Percentiles rank a stretch among this genome's conserved stretches.
Evolutionary conservation across 2,113 vertebrate species (phyloP).

Genomic region (Eptesicus fuscus): DNA sequence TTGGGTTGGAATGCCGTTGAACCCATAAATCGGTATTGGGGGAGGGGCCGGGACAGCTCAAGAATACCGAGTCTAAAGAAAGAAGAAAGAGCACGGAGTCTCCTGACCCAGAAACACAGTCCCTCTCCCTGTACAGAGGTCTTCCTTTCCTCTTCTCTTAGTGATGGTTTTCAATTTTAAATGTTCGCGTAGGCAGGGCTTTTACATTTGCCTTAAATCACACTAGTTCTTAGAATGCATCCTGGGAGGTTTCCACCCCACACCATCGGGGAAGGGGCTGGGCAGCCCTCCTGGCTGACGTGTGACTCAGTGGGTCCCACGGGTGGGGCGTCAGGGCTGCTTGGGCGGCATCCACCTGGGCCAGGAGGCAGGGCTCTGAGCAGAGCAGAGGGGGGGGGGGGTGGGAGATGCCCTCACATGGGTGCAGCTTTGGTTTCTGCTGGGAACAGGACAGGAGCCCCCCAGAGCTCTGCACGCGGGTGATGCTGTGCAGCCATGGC

Average conservation of each 20-base stretch:
- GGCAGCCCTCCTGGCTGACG: not conserved
- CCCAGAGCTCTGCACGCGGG: rapidly evolving
- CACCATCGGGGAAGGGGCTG: not conserved
- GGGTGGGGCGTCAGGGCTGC: not conserved
- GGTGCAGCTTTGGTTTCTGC: not conserved
- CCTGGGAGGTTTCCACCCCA: not conserved
- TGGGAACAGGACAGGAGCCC: not conserved
- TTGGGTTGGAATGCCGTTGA: not conserved
- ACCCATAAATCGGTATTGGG: rapidly evolving
- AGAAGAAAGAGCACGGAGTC: no score
- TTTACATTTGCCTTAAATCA: not conserved
- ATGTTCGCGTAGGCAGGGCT: not conserved
- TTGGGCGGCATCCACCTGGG: not conserved
- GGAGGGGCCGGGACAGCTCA: not conserved
- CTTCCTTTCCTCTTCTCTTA: not conserved
- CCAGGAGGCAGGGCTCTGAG: not conserved
- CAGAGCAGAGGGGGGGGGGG: not conserved
- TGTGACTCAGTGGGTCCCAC: not conserved
- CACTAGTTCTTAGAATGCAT: rapidly evolving
- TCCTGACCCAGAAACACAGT: not conserved
- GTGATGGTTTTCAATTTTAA: not conserved
- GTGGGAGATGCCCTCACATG: not conserved
- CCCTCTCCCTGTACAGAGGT: not conserved
- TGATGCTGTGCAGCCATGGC: not conserved
- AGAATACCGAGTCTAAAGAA: not conserved